phyloP scores from a whole-genome alignment of 1,140 invertebrate genomes.

The Drosophila busckii region DNA sequence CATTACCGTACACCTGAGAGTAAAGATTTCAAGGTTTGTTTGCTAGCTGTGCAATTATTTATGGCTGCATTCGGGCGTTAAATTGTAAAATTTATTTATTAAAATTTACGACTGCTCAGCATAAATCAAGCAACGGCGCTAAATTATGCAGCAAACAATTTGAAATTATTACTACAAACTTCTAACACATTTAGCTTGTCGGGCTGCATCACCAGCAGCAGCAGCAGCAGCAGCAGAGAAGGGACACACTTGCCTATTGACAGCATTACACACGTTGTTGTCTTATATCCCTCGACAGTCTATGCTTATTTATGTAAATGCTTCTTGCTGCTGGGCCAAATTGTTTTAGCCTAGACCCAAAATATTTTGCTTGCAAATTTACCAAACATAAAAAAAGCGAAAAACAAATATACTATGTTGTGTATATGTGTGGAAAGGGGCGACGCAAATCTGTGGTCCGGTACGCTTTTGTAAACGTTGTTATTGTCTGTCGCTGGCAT shows the following conservation, averaged over 20 bases:
- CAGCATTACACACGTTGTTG: conserved; percentile 37
- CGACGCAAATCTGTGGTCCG: not conserved
- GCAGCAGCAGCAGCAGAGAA: no score
- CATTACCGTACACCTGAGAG: conserved; percentile 29
- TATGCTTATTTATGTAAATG: conserved; percentile 56
- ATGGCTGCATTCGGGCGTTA: conserved; percentile 15
- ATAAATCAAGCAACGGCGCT: conserved; percentile 43
- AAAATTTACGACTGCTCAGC: conserved; percentile 50
- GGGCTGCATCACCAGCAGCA: no score
- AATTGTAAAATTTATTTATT: conserved; percentile 41
- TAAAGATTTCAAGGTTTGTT: conserved; percentile 16
- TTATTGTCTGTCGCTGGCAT: conserved; percentile 1
- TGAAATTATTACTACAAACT: conserved; percentile 9
- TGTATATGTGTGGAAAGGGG: no score
- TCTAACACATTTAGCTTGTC: conserved; percentile 4
- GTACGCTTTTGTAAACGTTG: not conserved
- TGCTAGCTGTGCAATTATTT: conserved; percentile 32
- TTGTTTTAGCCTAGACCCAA: conserved; percentile 23
- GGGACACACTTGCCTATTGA: conserved; percentile 12
- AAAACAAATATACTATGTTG: no score
- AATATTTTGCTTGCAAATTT: no score
- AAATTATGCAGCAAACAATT: conserved; percentile 41
- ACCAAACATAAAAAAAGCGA: no score
- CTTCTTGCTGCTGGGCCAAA: conserved; percentile 21
- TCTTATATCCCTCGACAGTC: not conserved